Base-by-base conservation (phyloP, 2,888 invertebrate genomes). In the Platycnemis pennipes region DNA sequence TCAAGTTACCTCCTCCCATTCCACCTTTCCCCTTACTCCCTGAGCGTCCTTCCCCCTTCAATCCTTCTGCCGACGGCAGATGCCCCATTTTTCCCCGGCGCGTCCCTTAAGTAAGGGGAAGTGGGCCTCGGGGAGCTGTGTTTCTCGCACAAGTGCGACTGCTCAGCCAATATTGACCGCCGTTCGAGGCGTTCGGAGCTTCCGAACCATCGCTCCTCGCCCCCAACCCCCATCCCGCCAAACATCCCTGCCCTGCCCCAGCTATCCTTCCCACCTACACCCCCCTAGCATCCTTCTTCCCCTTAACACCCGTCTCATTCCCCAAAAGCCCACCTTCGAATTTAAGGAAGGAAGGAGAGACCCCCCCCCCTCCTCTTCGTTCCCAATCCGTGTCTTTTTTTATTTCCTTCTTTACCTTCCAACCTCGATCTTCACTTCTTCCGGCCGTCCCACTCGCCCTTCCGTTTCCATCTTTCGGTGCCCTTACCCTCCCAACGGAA, bases 151-250 rank as follows among this genome's bases (percentile, higher is more conserved):
- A 91, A 91, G 91, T 91, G 91, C 91, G 91, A 91, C 91, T 91
- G 91, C 91, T 91, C 91, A 63, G 63, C 45, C 91, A 91, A 91
- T 91, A 91, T 91, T 91, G 91, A 91, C 91, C 91, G 91, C 63
- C 91, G 37, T 44, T 56, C 42, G 22, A 37, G 53, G 56, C 45
- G 44, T 87, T 77, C 77, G 77, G 37, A 77, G 77, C 45, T 31
- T 44, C 87, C 87, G 45, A 87, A 13, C 87, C 45, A 22, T 45
- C 87, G 44, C 44, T 44, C 19, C 31, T n/a, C 45, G 13, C 8
- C 26, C 45, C n/a, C 26, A 5, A 46, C 26, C 45, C 45, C 45
- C 4, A 13, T 0, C 13, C 87, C 31, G 31, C 1, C 13, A 11
- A 5, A 13, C 31, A 11, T n/a, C 42, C n/a, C n/a, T 69, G 2